Conservation (phyloP, 2,888 invertebrate species). For the Dolomedes plantarius region DNA sequence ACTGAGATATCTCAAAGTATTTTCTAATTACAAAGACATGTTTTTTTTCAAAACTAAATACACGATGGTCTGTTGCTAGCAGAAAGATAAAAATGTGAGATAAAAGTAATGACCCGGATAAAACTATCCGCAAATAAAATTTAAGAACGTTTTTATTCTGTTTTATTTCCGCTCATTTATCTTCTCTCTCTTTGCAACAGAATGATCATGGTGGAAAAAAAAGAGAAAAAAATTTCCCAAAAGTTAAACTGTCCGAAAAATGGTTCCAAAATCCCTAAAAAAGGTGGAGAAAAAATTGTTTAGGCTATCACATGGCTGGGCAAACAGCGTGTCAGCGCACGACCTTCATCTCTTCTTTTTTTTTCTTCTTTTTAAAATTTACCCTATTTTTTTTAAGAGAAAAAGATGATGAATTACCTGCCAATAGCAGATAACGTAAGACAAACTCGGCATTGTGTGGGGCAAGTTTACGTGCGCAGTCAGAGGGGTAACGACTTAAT, state of each 20-base stretch:
- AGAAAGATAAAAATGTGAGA: neutral
- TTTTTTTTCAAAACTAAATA: neutral
- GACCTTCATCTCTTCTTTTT: neutral
- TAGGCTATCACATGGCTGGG: slow-evolving; percentile 47
- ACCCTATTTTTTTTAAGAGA: slow-evolving; percentile 6
- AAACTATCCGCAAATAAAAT: neutral
- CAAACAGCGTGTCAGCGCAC: slow-evolving; percentile 31
- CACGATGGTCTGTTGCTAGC: neutral
- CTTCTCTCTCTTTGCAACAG: neutral
- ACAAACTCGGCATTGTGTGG: neutral
- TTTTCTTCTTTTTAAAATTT: neutral
- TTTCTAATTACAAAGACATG: neutral
- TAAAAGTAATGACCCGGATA: neutral
- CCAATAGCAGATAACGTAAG: slow-evolving; percentile 46
- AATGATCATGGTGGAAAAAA: neutral
- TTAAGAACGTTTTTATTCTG: neutral
- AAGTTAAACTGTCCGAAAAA: slow-evolving; percentile 21
- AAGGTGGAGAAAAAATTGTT: slow-evolving; percentile 35
- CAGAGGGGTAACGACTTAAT: neutral
- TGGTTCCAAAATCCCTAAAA: neutral
- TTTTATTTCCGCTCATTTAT: slow-evolving; percentile 5
- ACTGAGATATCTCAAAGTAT: neutral
- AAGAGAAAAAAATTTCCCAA: neutral
- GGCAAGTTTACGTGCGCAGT: neutral
- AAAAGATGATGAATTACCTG: slow-evolving; percentile 61